These are phyloP conservation scores for Drosophila subpulchrella DNA, from an alignment of 1,140 invertebrate species.

Conservation along the genomic window DNA sequence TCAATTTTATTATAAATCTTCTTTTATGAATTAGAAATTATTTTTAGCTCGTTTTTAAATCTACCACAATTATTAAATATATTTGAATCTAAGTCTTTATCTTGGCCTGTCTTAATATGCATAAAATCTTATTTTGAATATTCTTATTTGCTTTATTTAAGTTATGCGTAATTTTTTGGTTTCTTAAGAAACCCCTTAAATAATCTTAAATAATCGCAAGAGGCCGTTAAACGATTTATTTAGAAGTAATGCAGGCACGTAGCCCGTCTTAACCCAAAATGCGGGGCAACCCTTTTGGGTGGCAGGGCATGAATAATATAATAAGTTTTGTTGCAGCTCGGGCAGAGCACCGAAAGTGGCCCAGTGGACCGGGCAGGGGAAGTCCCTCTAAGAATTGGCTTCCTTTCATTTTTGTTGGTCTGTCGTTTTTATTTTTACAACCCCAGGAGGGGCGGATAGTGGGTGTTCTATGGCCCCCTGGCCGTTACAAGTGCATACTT, in stretches of 20 bases:
- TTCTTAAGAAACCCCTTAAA: background rate
- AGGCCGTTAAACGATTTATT: slow-evolving; percentile 7
- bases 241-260: background rate
- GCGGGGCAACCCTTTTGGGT: background rate
- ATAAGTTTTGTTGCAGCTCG: slow-evolving; percentile 11
- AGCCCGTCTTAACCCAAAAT: slow-evolving; percentile 10
- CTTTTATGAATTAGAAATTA: no score
- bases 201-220: background rate
- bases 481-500: slow-evolving; percentile 65
- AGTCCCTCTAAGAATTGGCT: slow-evolving; percentile 7
- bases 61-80: no score
- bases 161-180: background rate
- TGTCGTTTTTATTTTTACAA: slow-evolving; percentile 62
- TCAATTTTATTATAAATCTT: no score
- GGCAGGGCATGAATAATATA: slow-evolving; percentile 19
- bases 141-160: background rate
- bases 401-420: slow-evolving; percentile 33
- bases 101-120: no score
- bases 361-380: slow-evolving; percentile 18
- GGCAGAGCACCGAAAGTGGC: slow-evolving; percentile 49
- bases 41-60: no score
- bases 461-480: slow-evolving; percentile 4
- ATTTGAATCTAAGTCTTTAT: no score
- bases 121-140: no score
- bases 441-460: background rate